phyloP scores from a whole-genome alignment of 2,888 invertebrate species.

The Malachius bipustulatus region DNA sequence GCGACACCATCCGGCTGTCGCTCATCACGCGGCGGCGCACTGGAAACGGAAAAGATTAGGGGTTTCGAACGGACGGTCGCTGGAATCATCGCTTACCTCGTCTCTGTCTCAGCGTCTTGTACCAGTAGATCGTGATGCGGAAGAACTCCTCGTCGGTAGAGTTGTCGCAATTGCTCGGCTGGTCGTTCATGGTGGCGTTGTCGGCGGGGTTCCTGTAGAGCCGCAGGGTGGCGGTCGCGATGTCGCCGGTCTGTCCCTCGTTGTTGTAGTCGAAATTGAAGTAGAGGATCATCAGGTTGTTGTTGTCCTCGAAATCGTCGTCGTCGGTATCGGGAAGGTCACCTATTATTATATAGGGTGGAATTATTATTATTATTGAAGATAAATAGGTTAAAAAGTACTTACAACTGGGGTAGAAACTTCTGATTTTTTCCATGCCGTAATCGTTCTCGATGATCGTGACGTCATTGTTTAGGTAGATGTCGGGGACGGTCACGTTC shows the following conservation, averaged over 20 bases:
- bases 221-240: slow-evolving; percentile 42
- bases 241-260: slow-evolving; percentile 36
- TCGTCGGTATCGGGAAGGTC: slow-evolving; percentile 44
- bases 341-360: too few species aligned
- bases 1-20: slow-evolving; percentile 38
- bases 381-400: too few species aligned
- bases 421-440: slow-evolving; percentile 31
- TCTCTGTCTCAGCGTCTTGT: slow-evolving; percentile 43
- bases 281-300: slow-evolving; percentile 43
- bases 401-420: slow-evolving; percentile 35
- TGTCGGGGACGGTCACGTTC: too few species aligned
- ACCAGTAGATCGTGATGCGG: slow-evolving; percentile 47
- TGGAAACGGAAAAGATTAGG: slow-evolving; percentile 25
- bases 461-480: too few species aligned
- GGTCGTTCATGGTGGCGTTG: slow-evolving; percentile 25
- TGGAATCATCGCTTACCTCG: slow-evolving; percentile 41
- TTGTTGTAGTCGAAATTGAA: slow-evolving; percentile 41
- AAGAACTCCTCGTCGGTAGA: slow-evolving; percentile 41
- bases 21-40: slow-evolving; percentile 38
- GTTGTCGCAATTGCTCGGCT: slow-evolving; percentile 8
- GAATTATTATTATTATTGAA: too few species aligned
- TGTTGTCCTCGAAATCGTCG: slow-evolving; percentile 42
- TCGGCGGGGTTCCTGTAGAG: slow-evolving; percentile 41
- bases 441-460: slow-evolving; percentile 26
- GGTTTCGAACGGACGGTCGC: too few species aligned